Evolutionary conservation across 1,140 invertebrate species (phyloP), one percentile per base, ranked within the genome.

Genomic region (Drosophila azteca): DNA sequence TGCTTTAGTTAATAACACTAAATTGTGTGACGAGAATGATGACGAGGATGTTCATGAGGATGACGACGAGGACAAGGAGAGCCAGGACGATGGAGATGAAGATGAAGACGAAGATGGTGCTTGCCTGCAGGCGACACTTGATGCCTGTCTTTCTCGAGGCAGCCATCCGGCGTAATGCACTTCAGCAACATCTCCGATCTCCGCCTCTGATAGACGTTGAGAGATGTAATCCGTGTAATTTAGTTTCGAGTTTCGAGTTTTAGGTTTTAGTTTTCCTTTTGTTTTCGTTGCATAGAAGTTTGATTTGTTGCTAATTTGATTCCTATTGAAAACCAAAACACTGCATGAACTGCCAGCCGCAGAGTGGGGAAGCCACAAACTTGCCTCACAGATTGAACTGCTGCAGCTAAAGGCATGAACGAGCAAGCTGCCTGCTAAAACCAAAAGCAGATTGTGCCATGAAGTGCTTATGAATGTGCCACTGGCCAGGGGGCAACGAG

Each of bases 1-100:
- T 53, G 50, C 64, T 68, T 51, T 55, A 67, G 81, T 87, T 77
- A 85, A 87, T 85, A 81, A 85, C 87, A 87, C 81, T 77, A 67
- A 80, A 84, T 77, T 80, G 81, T 85, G 77, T 85, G 79, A 74
- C 68, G 73, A 65, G 50, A 60, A 77, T 80, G 61, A 22, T 45
- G 48, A 41, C 53, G 54, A n/a, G n/a, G n/a, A 39, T 58, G 8
- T 41, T 45, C 44, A 72, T 48, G 65, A 55, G 43, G 49, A 58
- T 50, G 49, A 64, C 31, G 49, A 69, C 43, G 49, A 45, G 3
- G 29, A 8, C 7, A 44, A 55, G 7, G 15, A 41, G 58, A 35
- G 11, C 3, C 31, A 31, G 44, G 39, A 59, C 51, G 73, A 62
- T 64, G 65, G 53, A 58, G 60, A 48, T 71, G 60, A 71, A 41